Base-by-base conservation (phyloP, 2,113 vertebrate genomes). In the Dipodomys merriami region DNA sequence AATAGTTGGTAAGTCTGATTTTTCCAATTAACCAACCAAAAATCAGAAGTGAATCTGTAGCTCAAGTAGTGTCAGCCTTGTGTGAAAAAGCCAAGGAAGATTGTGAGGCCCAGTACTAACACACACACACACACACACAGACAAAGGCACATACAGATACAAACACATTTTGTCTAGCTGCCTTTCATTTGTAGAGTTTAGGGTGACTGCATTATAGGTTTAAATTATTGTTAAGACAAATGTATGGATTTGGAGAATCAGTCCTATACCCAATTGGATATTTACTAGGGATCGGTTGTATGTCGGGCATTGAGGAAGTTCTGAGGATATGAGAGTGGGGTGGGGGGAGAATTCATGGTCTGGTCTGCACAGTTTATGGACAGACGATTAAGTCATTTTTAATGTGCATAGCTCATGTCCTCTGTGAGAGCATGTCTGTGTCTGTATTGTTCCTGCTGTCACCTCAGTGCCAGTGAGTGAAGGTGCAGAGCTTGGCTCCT, bases 141-240 rank as follows among this genome's bases (percentile, higher is more conserved):
- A 9, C 49, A 9, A 12, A 49, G 10, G 4, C 53, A 16, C 53
- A 16, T 16, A 16, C 53, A 16, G 11, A 13, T 13, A 13, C 53
- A 13, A 13, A 57, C 53, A 95, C 84, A 78, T 12, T 16, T 53
- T 80, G n/a, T 80, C 30, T 29, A 44, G 84, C 65, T 81, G n/a
- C 72, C 90, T 85, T 94, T 82, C 72, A 76, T 68, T 92, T 81
- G 79, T 65, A 57, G 65, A 72, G 29, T 71, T 82, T n/a, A 65
- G 25, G 27, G 73, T 72, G 62, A 62, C 35, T 6, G 1, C 44
- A 35, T 6, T 22, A 0, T 18, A 27, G 67, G 29, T 57, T 94
- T 91, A 71, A 68, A 33, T 8, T 9, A 4, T 7, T 25, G 60
- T 60, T 16, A 19, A 53, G 44, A 46, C 46, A 8, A 25, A 53